Evolutionary conservation across 2,113 vertebrate species (phyloP), one percentile per base, ranked within the genome.

Genomic region (Mohoua ochrocephala): DNA sequence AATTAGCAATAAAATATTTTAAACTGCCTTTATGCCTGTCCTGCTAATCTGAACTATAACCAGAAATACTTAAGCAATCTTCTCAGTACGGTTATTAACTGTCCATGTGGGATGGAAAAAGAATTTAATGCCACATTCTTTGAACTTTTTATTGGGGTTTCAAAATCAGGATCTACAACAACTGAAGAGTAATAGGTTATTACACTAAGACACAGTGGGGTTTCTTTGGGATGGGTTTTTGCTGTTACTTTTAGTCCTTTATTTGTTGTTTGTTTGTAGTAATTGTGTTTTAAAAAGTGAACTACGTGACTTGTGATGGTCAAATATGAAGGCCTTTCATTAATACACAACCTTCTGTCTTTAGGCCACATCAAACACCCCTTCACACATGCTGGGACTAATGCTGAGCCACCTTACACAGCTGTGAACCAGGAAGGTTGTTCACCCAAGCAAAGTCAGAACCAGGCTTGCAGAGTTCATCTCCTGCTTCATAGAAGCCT

Each of bases 51-150:
- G 92, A 94, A 94, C 92, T 91, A 52, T 70, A 95, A 65, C 82
- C 73, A 88, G 57, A 45, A 95, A 88, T 44, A 49, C 39, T 91
- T 86, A 41, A 2, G 67, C 81, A 91, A 70, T 79, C 76, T 82
- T 79, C 85, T 84, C 91, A 85, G 77, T 69, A 65, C 1, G 20
- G n/a, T 67, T 88, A 86, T 77, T 74, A 93, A 91, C 49, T 56
- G 56, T 79, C 53, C 92, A 74, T 26, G 41, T 60, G 64, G 49
- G 75, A 83, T 56, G 75, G 86, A 84, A 84, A 92, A 95, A 93
- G n/a, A 84, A 88, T 90, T 91, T 42, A 91, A 86, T 80, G 56
- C 37, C 67, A 94, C 74, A 95, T 91, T 96, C 93, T 90, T 84
- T 90, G 89, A 96, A 93, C 65, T 79, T 96, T 56, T 94, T 68